These are phyloP conservation scores for Cygnus buccinator DNA, from an alignment of 2,113 vertebrate genomes.

Conservation along the genomic window DNA sequence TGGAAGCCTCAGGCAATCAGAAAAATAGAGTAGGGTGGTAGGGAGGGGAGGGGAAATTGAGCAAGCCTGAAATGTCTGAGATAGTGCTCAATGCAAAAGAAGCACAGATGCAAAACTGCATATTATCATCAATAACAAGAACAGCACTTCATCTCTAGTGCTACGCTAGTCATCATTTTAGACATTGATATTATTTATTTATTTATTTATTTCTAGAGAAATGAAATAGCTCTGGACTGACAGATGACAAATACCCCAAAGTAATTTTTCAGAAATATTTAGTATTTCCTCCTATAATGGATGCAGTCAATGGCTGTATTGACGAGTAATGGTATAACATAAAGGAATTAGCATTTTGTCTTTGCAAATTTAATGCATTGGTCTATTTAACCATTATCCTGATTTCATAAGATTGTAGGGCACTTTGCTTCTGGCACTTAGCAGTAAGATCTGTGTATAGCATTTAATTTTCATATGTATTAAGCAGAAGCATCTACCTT, in stretches of 20 bases:
- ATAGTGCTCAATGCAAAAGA: not conserved
- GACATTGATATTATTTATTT: not conserved
- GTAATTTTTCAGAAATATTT: not conserved
- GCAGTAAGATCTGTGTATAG: not conserved
- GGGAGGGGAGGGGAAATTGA: not conserved
- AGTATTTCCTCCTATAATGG: not conserved
- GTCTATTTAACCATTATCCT: not conserved
- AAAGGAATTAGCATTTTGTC: not conserved
- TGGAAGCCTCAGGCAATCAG: not conserved
- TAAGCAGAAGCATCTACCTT: not conserved
- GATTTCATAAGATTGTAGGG: not conserved
- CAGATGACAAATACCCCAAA: not conserved
- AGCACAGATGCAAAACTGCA: accelerated
- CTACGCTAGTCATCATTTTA: not conserved
- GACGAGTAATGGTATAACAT: not conserved
- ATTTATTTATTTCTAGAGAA: not conserved
- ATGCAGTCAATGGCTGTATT: not conserved
- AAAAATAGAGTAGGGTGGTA: not conserved
- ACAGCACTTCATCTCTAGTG: not conserved
- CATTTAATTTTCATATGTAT: not conserved
- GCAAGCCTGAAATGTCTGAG: not conserved
- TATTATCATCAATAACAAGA: not conserved
- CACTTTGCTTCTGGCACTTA: not conserved
- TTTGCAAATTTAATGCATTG: not conserved
- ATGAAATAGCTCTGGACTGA: not conserved